A percentile compares a stretch with the other conserved stretches of the same genome.
Evolutionary conservation across 1,140 invertebrate species (phyloP).

Genomic region (Drosophila pectinifera): DNA sequence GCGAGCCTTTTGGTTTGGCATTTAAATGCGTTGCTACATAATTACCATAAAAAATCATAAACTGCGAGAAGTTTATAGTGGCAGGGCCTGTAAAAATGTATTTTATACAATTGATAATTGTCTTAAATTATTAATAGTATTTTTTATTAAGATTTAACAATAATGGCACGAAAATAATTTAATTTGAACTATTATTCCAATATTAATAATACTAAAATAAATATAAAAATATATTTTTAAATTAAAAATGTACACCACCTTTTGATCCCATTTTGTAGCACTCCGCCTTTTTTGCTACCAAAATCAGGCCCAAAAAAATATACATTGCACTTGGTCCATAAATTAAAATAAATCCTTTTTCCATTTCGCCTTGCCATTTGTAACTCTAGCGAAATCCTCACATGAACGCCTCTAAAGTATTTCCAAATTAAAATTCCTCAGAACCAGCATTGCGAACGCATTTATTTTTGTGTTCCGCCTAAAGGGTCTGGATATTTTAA

Average conservation of each 20-base stretch:
- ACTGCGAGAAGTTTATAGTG: too few relatives aligned
- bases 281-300: conserved; percentile 4
- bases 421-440: conserved; percentile 42
- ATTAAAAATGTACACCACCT: neutral
- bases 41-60: neutral
- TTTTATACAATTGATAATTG: too few relatives aligned
- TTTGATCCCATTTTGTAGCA: neutral
- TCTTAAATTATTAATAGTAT: too few relatives aligned
- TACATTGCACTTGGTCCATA: conserved; percentile 60
- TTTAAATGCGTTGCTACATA: conserved; percentile 24
- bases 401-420: conserved; percentile 75
- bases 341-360: conserved; percentile 55
- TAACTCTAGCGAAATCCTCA: conserved; percentile 41
- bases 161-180: too few relatives aligned
- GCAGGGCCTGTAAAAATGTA: too few relatives aligned
- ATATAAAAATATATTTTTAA: too few relatives aligned
- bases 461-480: conserved; percentile 1
- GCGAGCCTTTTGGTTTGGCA: conserved; percentile 14
- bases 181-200: too few relatives aligned
- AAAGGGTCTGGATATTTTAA: conserved; percentile 73
- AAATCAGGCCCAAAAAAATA: conserved; percentile 25
- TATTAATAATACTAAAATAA: too few relatives aligned
- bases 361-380: conserved; percentile 7
- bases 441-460: conserved; percentile 11
- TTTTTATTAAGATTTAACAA: too few relatives aligned